Conservation (phyloP, 2,888 invertebrate species). For the Euplagia quadripunctaria region DNA sequence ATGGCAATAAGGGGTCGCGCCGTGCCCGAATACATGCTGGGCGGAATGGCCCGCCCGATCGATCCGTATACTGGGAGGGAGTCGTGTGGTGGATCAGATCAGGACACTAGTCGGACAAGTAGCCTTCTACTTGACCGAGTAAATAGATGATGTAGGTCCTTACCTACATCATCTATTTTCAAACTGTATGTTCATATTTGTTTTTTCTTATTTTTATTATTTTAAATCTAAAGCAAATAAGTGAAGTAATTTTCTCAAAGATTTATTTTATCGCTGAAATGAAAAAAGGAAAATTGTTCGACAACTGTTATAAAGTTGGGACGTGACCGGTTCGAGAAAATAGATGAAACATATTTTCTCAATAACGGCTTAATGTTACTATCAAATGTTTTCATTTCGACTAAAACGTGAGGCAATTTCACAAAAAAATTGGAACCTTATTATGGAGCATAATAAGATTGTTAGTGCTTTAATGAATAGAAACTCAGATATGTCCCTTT, state of each 20-base stretch:
- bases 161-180: conserved; percentile 54
- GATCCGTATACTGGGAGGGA: conserved; percentile 47
- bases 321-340: conserved; percentile 14
- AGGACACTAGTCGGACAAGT: conserved; percentile 40
- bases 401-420: neutral
- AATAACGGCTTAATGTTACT: neutral
- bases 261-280: conserved; percentile 1
- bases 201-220: conserved; percentile 48
- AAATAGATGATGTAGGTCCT: too few relatives aligned
- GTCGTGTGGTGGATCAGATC: conserved; percentile 52
- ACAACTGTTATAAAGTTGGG: conserved; percentile 2
- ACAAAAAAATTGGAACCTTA: neutral
- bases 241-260: neutral
- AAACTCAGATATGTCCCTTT: neutral
- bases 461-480: neutral
- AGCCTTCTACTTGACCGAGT: too few relatives aligned
- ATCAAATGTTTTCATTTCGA: neutral
- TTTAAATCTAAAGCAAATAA: conserved; percentile 24
- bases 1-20: conserved; percentile 58
- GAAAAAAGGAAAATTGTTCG: conserved; percentile 3
- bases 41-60: conserved; percentile 49
- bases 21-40: conserved; percentile 57
- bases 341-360: neutral
- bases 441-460: neutral
- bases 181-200: conserved; percentile 33